Evolutionary conservation across 92 coral and sea anemone species (phyloP).

Genomic region (Epizoanthus ramosus): DNA sequence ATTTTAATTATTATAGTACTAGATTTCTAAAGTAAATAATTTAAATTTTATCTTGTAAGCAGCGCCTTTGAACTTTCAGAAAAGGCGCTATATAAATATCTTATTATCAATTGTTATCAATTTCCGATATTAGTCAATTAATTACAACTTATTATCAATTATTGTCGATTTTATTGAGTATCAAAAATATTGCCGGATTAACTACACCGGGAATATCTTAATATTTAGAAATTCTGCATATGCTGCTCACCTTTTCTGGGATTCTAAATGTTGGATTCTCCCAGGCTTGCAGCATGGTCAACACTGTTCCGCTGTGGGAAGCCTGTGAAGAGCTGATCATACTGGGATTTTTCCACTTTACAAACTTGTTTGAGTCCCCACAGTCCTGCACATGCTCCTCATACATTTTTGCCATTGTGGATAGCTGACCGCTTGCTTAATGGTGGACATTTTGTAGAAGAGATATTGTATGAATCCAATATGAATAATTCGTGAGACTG

Average conservation of each 20-base stretch:
- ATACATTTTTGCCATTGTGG: constrained; percentile 7
- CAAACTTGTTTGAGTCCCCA: constrained; percentile 34
- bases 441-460: too few relatives aligned
- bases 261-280: constrained; percentile 83
- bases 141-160: too few relatives aligned
- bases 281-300: constrained; percentile 78
- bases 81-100: too few relatives aligned
- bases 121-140: too few relatives aligned
- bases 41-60: too few relatives aligned
- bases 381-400: constrained; percentile 39
- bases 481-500: too few relatives aligned
- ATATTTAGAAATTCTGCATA: neutral
- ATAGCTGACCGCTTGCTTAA: neutral
- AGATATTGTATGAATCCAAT: neutral
- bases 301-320: constrained; percentile 37
- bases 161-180: too few relatives aligned
- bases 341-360: constrained; percentile 55
- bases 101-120: too few relatives aligned
- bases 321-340: constrained; percentile 28
- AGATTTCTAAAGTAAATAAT: too few relatives aligned
- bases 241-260: constrained; percentile 70
- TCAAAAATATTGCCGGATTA: too few relatives aligned
- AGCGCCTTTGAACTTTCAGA: too few relatives aligned
- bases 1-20: too few relatives aligned
- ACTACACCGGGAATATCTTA: neutral